These are phyloP conservation scores for Zoanthus solanderi DNA, from an alignment of 92 coral and sea anemone genomes.

Conservation along the genomic window DNA sequence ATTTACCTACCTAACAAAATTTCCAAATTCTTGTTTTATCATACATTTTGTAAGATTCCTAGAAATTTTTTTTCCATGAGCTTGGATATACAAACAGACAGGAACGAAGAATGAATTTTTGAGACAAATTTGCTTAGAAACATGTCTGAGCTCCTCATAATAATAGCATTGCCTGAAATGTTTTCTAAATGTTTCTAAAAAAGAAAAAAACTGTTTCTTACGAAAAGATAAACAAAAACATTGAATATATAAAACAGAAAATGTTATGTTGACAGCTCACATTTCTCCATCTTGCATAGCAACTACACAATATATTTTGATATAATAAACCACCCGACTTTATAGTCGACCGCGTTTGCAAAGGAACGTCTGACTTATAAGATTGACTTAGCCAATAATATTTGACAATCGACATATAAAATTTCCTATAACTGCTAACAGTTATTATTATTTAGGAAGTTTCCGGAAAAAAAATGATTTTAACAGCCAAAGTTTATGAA, in stretches of 20 bases:
- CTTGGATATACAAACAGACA: too few relatives aligned
- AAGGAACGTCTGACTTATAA: not conserved
- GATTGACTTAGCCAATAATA: not conserved
- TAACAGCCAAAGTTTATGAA: conserved; percentile 23
- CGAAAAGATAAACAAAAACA: not conserved
- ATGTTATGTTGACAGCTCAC: not conserved
- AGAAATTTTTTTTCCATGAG: too few relatives aligned
- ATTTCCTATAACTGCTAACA: not conserved
- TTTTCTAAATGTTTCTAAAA: not conserved
- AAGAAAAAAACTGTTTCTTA: not conserved
- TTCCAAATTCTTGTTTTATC: too few relatives aligned
- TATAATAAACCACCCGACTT: not conserved
- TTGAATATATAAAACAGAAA: not conserved
- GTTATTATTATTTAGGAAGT: not conserved
- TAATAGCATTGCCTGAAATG: not conserved
- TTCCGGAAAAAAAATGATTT: not conserved
- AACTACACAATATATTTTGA: not conserved
- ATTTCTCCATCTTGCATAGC: not conserved
- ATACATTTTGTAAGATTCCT: too few relatives aligned
- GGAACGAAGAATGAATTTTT: too few relatives aligned
- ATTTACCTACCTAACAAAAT: too few relatives aligned
- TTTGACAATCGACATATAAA: not conserved
- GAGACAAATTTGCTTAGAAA: too few relatives aligned
- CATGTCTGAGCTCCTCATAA: too few relatives aligned
- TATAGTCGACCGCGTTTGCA: not conserved